phyloP scores from a whole-genome alignment of 2,797 vertebrate genomes.

The Mormyrus hasselquistii region DNA sequence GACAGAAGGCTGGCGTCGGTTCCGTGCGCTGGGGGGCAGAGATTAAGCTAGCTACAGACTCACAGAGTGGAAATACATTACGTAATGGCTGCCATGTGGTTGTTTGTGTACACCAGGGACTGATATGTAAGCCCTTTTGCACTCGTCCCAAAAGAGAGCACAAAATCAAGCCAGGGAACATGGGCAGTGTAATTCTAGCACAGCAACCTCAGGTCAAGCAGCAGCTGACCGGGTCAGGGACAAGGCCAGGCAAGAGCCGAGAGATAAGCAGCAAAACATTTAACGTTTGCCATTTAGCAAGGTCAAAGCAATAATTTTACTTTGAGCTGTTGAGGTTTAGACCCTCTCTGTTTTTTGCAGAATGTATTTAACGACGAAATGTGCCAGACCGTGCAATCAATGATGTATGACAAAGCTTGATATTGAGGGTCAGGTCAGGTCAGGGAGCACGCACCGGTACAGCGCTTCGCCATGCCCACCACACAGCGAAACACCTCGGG shows the following conservation, averaged over 20 bases:
- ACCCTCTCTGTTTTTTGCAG: not conserved
- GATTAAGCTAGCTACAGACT: not conserved
- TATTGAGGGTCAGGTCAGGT: not conserved
- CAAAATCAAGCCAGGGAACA: constrained; percentile 34
- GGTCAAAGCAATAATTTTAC: not conserved
- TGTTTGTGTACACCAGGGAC: not conserved
- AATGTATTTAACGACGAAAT: not conserved
- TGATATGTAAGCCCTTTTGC: constrained; percentile 28
- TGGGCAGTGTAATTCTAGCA: not conserved
- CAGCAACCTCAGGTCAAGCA: constrained; percentile 23
- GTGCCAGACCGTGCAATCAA: not conserved
- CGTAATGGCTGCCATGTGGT: constrained; percentile 5
- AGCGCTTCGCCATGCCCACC: not conserved
- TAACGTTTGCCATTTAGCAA: not conserved
- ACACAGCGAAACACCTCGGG: not conserved
- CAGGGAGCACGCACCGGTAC: not conserved
- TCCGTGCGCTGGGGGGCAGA: not conserved
- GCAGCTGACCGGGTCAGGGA: constrained; percentile 46
- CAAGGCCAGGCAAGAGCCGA: constrained; percentile 35
- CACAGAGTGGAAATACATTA: not conserved
- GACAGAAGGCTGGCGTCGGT: not conserved
- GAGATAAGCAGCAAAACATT: constrained; percentile 34
- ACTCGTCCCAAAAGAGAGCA: constrained; percentile 43
- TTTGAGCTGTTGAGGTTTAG: not conserved
- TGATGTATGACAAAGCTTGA: not conserved